Evolutionary conservation across 2,113 vertebrate species (phyloP), one percentile per base, ranked within the genome.

Genomic region (Puntigrus tetrazona): DNA sequence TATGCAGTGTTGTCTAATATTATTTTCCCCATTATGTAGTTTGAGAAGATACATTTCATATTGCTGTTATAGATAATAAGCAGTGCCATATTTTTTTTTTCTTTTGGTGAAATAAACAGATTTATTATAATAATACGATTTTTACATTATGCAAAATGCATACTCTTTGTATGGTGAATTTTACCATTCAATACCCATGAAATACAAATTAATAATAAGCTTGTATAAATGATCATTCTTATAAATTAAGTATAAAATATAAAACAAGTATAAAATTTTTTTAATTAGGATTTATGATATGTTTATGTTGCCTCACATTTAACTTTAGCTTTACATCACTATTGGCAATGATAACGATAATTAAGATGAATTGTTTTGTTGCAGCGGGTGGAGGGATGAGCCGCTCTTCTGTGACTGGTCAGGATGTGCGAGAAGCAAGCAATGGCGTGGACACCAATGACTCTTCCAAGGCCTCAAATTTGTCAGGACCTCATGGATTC

Each of bases 311-410:
- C 65, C 27, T 61, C 63, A 67, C 63, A 67, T 29, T 31, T 65
- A 72, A 5, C 36, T 41, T 72, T 50, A 75, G 14, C 45, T 45
- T 50, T 75, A 50, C 16, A 29, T 29, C 73, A 47, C 72, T 75
- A 43, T 29, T 50, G n/a, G 27, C 47, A 14, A 74, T 29, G 10
- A 9, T 20, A 38, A 22, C 14, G 38, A 25, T 22, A 8, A 43
- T 72, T 3, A 20, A 34, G 31, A 18, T 20, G 16, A 18, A 31
- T 70, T 76, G 13, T 80, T 82, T 45, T 25, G 55, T 86, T 52
- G 27, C 86, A 93, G 92, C 92, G 92, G 93, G 92, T 90, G 92
- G 92, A 95, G 92, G 91, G 91, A 95, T 95, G 94, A 95, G 93
- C 92, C 91, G 92, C 91, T 94, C 92, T 92, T 90, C 93, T 93